Percentiles rank a stretch among this genome's conserved stretches.
These are phyloP conservation scores for Chironomus tentans DNA, from an alignment of 2,888 invertebrate species.

Conservation along the genomic window DNA sequence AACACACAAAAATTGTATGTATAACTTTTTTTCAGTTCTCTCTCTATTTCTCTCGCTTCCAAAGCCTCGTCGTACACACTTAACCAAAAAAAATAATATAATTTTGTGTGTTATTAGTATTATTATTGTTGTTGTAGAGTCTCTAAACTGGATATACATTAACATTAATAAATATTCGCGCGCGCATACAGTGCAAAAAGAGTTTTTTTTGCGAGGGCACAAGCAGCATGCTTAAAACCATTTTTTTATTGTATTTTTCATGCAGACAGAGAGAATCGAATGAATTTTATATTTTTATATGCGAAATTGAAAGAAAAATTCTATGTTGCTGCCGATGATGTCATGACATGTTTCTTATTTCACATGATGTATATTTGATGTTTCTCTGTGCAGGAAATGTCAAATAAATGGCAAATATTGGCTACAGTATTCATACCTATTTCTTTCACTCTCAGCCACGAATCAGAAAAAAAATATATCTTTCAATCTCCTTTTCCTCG, in stretches of 20 bases:
- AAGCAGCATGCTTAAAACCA: background rate
- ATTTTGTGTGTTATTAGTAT: constrained; percentile 1
- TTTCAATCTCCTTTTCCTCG: background rate
- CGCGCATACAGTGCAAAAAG: constrained; percentile 18
- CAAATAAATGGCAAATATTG: too few species aligned
- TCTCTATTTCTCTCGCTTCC: background rate
- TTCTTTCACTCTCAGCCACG: background rate
- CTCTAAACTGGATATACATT: constrained; percentile 16
- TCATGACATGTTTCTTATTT: background rate
- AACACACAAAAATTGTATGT: constrained; percentile 23
- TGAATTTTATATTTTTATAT: too few species aligned
- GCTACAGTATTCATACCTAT: background rate
- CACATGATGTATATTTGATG: too few species aligned
- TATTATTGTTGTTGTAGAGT: background rate
- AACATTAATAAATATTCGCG: constrained; percentile 17
- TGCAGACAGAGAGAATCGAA: background rate
- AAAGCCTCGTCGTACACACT: constrained; percentile 5
- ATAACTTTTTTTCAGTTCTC: background rate
- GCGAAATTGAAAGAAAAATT: background rate
- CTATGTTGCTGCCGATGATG: background rate
- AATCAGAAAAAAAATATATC: background rate
- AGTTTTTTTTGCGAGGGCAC: background rate
- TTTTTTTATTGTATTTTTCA: background rate
- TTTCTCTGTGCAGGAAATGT: too few species aligned
- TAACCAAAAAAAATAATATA: background rate